Base-by-base conservation (phyloP, 2,113 vertebrate species). In the Petaurus breviceps region DNA sequence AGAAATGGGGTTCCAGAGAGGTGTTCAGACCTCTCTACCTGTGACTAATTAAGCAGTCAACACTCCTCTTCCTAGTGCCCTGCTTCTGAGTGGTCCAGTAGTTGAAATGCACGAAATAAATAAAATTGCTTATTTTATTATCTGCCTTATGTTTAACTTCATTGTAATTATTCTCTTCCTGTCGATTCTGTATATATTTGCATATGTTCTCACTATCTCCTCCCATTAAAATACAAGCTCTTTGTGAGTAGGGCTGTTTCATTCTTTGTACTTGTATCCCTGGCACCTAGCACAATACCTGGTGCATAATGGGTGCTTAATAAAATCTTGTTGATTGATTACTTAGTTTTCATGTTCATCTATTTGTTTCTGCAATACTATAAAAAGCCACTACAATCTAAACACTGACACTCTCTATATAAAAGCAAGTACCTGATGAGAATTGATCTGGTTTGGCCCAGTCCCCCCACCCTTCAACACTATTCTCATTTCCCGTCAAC, bases 401-500 rank as follows among this genome's bases (percentile, higher is more conserved):
- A 61, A 98, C 95, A 92, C n/a, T 91, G 89, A 89, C 10, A 68
- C 11, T 43, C 31, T 84, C 6, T 84, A 22, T 43, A 43, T 43
- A 84, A 16, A 43, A n/a, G 37, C 31, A 77, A 84, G 19, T 84
- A 43, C 16, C n/a, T 43, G n/a, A 43, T 84, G n/a, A 84, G 68
- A 84, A 84, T 23, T 43, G n/a, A 84, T 84, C n/a, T 43, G n/a
- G 7, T 92, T 91, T 51, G 37, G 68, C 2, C 57, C n/a, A 43
- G 68, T 55, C 2, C 51, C n/a, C n/a, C 61, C 1, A 55, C 5
- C 10, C 37, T 23, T 2, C 16, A n/a, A n/a, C 6, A 77, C 61
- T 77, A 77, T 97, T 97, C 95, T 96, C 10, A 96, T 90, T 95
- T 98, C 51, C 96, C 96, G 57, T 14, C n/a, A 95, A 52, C 0